A percentile compares a stretch with the other conserved stretches of the same genome.
phyloP scores from a whole-genome alignment of 2,113 vertebrate genomes.

The Tachysurus fulvidraco region DNA sequence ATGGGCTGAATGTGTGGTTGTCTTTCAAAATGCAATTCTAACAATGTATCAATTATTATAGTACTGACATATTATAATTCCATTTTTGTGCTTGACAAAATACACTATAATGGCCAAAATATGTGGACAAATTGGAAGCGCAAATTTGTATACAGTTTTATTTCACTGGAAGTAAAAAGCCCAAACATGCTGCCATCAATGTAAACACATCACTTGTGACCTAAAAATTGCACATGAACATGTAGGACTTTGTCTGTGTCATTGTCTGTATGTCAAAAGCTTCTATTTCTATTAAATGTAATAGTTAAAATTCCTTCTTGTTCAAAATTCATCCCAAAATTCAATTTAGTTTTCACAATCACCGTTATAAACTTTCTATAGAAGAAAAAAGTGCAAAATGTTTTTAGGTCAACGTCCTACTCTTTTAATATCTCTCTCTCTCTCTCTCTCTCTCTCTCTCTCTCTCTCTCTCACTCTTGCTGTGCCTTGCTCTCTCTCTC shows the following conservation, averaged over 20 bases:
- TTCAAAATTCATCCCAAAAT: background rate
- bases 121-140: no score
- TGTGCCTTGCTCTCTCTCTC: background rate
- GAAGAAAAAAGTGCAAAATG: background rate
- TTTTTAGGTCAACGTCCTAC: conserved; percentile 1
- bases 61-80: background rate
- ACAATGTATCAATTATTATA: background rate
- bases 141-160: background rate
- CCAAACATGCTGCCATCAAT: background rate
- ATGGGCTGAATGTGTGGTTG: background rate
- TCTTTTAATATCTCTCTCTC: background rate
- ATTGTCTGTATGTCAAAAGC: background rate
- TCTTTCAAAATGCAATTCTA: background rate
- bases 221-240: background rate
- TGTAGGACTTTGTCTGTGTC: background rate
- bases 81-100: no score
- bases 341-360: background rate
- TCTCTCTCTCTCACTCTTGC: conserved; percentile 14
- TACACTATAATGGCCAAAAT: no score
- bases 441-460: background rate
- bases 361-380: background rate
- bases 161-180: background rate
- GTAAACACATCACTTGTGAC: background rate
- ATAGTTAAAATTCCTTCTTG: background rate
- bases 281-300: background rate